Evolutionary conservation across 2,888 invertebrate species (phyloP), one percentile per base, ranked within the genome.

Genomic region (Lucinisca nassula): DNA sequence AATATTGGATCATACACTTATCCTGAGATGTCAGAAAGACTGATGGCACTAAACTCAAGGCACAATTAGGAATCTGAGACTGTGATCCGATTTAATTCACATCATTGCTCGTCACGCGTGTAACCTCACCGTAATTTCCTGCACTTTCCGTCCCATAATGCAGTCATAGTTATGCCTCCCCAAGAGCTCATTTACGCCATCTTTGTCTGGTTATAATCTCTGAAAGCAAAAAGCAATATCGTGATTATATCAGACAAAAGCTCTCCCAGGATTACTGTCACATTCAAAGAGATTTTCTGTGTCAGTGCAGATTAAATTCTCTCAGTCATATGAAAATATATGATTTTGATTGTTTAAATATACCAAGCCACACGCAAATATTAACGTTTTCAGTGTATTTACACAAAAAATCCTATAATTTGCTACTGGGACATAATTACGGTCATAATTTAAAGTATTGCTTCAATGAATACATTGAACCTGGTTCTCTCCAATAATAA

Each of bases 211-310:
- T 27, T 61, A 6, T 21, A 30, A 61, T 24, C 8, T 27, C 61
- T 61, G 61, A 61, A 61, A 61, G 30, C 61, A 61, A 21, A 61
- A 61, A 61, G 27, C 61, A 61, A 61, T 61, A 61, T 17, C 61
- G 17, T 61, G 61, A 27, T 17, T 4, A n/a, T 55, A n/a, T 55
- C n/a, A n/a, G n/a, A 55, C 55, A 55, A 55, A 55, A 55, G 55
- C 55, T n/a, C 45, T 12, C 45, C 45, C 17, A 45, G 8, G 17
- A 45, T 45, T n/a, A 55, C 3, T 21, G 55, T 55, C 55, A 55
- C 12, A 55, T 17, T 4, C 55, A 14, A 55, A 55, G 21, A 55
- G 21, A n/a, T 14, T 14, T 55, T 55, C 55, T 21, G 55, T 55
- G 55, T 55, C 55, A n/a, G 40, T 6, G 6, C 40, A 14, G 40